Evolutionary conservation across 2,888 invertebrate genomes (phyloP), one percentile per base, ranked within the genome.

Genomic region (Xanthia togata): DNA sequence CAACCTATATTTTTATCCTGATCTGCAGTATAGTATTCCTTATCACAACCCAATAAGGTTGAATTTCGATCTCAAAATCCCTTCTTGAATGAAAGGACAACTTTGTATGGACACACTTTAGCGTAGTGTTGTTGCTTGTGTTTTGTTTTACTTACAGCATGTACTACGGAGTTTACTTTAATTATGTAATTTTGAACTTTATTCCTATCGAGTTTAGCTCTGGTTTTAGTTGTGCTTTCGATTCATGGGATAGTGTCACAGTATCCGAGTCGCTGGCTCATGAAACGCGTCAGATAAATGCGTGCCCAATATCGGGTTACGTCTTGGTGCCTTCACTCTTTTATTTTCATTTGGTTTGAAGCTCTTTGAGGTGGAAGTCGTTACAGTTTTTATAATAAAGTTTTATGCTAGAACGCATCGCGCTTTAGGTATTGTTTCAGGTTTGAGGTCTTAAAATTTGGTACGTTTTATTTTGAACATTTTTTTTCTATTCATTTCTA

Each of bases 211-310:
- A 0, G 0, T 80, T 89, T 91, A 79, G 81, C 89, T 87, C 71
- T 71, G 60, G 82, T 90, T 90, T 93, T 64, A 64, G 26, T 70
- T 84, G 82, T 23, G n/a, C 38, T 55, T 60, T 79, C 44, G 23
- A 73, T 84, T 81, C 82, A 89, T 91, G 91, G 92, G 92, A 92
- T 92, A 93, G 91, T 94, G 95, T 94, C 94, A 96, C 93, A 92
- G 92, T 93, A 96, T 94, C 93, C 94, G 92, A 92, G 84, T 88
- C 93, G 92, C 90, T 94, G 93, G 94, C 86, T 93, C 92, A 94
- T 94, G 93, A 95, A 94, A 94, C 93, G 94, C 92, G 93, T 93
- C 94, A 93, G 94, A 95, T 95, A 94, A 94, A 95, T 94, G 94
- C 94, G 92, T 93, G 92, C 90, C 89, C 91, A 91, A 93, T 96